phyloP scores from a whole-genome alignment of 2,888 invertebrate species.

The Epistrophe eligans region DNA sequence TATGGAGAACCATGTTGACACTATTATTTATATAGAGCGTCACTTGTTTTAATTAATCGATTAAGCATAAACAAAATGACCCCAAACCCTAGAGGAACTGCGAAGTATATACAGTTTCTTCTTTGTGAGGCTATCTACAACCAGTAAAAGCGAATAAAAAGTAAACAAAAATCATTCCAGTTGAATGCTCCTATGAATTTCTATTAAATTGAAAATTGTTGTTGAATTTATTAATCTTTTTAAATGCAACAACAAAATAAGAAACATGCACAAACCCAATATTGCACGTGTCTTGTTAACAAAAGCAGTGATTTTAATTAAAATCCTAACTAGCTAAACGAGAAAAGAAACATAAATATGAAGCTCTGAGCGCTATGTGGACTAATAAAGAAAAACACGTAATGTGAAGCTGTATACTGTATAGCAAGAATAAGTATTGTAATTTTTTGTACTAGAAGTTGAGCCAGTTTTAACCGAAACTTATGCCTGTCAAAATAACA shows the following conservation, averaged over 20 bases:
- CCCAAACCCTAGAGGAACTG: constrained; percentile 9
- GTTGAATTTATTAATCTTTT: background rate
- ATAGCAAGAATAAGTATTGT: too few species aligned
- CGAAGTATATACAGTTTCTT: background rate
- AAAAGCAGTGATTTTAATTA: background rate
- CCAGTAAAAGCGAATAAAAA: background rate
- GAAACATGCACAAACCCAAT: background rate
- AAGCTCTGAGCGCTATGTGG: too few species aligned
- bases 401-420: too few species aligned
- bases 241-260: background rate
- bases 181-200: background rate
- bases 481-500: too few species aligned
- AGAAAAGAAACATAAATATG: too few species aligned
- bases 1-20: constrained; percentile 31
- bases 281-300: background rate
- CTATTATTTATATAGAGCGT: constrained; percentile 60
- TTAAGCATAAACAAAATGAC: constrained; percentile 49
- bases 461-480: too few species aligned
- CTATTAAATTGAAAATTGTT: background rate
- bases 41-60: constrained; percentile 60
- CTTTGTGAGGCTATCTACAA: background rate
- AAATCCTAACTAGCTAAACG: too few species aligned
- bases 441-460: too few species aligned
- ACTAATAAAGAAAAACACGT: too few species aligned
- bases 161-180: background rate